Conservation (phyloP, 2,888 invertebrate species). For the Timema podura region DNA sequence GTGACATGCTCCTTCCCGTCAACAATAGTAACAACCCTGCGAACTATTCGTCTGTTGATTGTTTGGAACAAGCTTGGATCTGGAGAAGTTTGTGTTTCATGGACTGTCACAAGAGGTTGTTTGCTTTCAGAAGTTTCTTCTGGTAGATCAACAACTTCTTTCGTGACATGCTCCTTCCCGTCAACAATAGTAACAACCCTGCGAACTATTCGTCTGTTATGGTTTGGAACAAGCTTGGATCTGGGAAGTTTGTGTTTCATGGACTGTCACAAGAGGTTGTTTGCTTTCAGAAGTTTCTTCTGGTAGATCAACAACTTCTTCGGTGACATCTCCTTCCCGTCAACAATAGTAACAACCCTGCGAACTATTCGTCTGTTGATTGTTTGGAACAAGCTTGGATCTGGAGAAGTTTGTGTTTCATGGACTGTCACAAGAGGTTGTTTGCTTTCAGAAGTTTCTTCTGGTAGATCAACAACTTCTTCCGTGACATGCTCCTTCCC, state of each 20-base stretch:
- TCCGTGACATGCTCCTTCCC: conserved; percentile 60
- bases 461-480: conserved; percentile 80
- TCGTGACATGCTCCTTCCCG: background rate
- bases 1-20: conserved; percentile 53
- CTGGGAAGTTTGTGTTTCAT: background rate
- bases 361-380: background rate
- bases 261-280: background rate
- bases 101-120: background rate
- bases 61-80: background rate
- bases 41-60: background rate
- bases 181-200: background rate
- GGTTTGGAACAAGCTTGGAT: background rate
- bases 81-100: conserved; percentile 38
- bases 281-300: background rate
- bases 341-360: background rate
- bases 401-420: conserved; percentile 5
- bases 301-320: conserved; percentile 4
- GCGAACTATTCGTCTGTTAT: background rate
- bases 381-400: background rate
- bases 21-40: background rate
- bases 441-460: conserved; percentile 52
- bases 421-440: background rate
- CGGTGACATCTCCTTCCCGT: background rate
- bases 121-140: background rate
- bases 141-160: conserved; percentile 5